These are phyloP conservation scores for Hypotaenidia okinawae DNA, from an alignment of 2,797 vertebrate genomes.

Conservation along the genomic window DNA sequence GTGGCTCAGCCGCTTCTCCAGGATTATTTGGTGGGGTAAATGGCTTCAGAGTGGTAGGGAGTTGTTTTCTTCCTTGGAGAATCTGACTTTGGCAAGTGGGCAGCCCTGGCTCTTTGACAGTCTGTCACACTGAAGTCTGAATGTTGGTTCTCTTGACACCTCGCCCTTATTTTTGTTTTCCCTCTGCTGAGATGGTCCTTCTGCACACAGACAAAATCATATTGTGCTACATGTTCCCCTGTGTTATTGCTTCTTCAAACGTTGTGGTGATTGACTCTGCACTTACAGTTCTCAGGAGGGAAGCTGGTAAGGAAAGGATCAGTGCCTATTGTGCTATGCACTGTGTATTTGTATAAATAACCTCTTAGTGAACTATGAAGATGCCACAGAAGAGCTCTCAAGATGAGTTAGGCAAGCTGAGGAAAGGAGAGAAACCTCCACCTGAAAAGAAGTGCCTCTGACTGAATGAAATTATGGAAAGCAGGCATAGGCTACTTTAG, in stretches of 20 bases:
- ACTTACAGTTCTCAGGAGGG: not conserved
- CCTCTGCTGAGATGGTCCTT: not conserved
- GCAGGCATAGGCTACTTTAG: not conserved
- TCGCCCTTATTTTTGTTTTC: not conserved
- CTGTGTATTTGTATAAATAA: not conserved
- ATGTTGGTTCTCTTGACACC: not conserved
- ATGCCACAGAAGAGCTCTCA: not conserved
- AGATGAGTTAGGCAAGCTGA: not conserved
- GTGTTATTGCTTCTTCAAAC: not conserved
- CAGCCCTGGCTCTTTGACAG: not conserved
- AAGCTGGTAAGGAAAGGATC: not conserved
- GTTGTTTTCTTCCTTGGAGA: not conserved
- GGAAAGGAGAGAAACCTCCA: not conserved
- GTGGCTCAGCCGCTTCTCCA: not conserved
- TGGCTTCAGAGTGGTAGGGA: not conserved
- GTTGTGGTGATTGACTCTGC: accelerated
- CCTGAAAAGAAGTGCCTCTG: not conserved
- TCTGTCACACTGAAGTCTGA: not conserved
- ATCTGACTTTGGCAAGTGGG: not conserved
- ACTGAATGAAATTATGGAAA: not conserved
- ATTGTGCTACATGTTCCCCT: not conserved
- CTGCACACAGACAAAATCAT: not conserved
- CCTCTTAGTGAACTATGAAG: not conserved
- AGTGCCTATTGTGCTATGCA: not conserved
- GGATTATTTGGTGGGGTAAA: not conserved